Evolutionary conservation across 2,113 vertebrate species (phyloP), one percentile per base, ranked within the genome.

Genomic region (Chaenocephalus aceratus): DNA sequence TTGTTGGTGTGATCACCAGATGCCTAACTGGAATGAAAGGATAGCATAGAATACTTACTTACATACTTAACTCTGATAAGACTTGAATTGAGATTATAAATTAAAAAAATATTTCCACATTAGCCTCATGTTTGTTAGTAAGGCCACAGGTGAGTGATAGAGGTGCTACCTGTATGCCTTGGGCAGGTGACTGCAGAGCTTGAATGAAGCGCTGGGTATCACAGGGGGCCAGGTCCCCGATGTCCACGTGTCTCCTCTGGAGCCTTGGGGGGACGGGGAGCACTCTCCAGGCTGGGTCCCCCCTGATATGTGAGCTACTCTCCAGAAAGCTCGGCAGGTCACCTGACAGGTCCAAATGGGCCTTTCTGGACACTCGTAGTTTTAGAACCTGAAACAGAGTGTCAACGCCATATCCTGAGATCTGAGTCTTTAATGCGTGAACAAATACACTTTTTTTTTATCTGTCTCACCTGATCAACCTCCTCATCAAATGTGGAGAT

Each of bases 141-240:
- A 8, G 46, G 36, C 23, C 53, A 61, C 54, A 36, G 59, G 41
- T 36, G 4, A 64, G 30, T 56, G 18, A 46, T 1, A 30, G 65
- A 66, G 12, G 11, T 14, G 12, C 6, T 72, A 96, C 96, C 93
- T 96, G 94, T 80, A 96, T 88, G 66, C 95, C 95, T 75, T 96
- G 95, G 14, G 95, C 96, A 23, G 90, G 77, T 3, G 95, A 95
- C 41, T 77, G 80, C 10, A 95, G 90, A 58, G 90, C 94, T 78
- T 71, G 78, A 16, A 91, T 80, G 56, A 96, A 92, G 44, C 91
- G 86, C 60, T 93, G 77, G 0, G 92, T 95, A 23, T 96, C 88
- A 41, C 91, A 95, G 15, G 95, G 94, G 30, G 94, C 93, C 68
- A 95, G 74, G 70, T 96, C 95, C 11, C 95, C 95, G 5, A 96